Evolutionary conservation across 2,888 invertebrate genomes (phyloP).

Genomic region (Acleris sparsana): DNA sequence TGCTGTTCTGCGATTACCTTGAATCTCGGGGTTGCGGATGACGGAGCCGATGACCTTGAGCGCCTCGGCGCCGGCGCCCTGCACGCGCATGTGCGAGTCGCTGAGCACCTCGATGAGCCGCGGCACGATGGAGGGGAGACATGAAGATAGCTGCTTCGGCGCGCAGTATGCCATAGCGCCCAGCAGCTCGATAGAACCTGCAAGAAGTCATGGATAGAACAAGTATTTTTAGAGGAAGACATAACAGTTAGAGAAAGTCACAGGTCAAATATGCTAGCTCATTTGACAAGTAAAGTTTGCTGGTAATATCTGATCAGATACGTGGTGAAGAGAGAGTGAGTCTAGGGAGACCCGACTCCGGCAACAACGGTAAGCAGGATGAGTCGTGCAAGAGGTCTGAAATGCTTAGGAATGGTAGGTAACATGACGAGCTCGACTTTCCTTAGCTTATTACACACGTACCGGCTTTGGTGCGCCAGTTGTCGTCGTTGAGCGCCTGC

Average conservation of each 20-base stretch:
- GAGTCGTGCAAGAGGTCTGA: too few relatives aligned
- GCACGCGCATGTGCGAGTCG: slow-evolving; percentile 98
- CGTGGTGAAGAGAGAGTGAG: too few relatives aligned
- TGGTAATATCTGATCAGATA: too few relatives aligned
- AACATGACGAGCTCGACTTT: too few relatives aligned
- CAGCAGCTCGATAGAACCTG: slow-evolving; percentile 96
- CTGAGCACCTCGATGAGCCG: slow-evolving; percentile 97
- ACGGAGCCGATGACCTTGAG: slow-evolving; percentile 98
- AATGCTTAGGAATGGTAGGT: too few relatives aligned
- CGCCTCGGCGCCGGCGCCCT: slow-evolving; percentile 98
- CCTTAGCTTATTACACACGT: slow-evolving; percentile 36
- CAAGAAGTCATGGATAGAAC: too few relatives aligned
- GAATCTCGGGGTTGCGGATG: slow-evolving; percentile 99
- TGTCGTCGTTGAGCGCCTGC: slow-evolving; percentile 97
- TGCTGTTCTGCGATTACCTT: slow-evolving; percentile 76
- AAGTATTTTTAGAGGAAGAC: too few relatives aligned
- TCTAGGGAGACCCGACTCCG: too few relatives aligned
- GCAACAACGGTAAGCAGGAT: too few relatives aligned
- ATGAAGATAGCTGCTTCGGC: slow-evolving; percentile 98
- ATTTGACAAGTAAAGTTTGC: too few relatives aligned
- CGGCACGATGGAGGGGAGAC: slow-evolving; percentile 98
- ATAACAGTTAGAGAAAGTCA: too few relatives aligned
- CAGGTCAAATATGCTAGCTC: too few relatives aligned
- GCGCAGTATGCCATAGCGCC: slow-evolving; percentile 99
- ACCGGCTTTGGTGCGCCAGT: slow-evolving; percentile 99